Evolutionary conservation across 1,140 invertebrate genomes (phyloP).

Genomic region (Cotesia vestalis): DNA sequence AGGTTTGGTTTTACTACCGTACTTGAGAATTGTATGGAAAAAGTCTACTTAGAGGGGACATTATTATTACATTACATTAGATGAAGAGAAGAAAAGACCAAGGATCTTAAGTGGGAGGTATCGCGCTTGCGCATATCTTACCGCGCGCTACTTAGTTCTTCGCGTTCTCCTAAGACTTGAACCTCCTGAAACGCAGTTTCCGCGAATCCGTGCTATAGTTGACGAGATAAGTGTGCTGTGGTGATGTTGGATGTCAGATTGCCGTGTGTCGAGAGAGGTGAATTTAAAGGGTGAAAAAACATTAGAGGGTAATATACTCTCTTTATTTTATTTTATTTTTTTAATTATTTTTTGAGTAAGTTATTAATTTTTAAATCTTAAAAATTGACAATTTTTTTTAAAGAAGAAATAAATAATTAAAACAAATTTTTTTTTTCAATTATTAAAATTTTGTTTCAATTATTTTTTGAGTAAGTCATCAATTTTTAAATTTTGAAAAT

Average conservation of each 20-base stretch:
- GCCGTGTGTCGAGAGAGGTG: constrained; percentile 3
- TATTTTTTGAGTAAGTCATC: no score
- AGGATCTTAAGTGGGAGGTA: constrained; percentile 31
- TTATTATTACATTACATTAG: neutral
- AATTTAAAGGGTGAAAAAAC: constrained; percentile 18
- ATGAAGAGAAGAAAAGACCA: constrained; percentile 15
- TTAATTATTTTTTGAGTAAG: neutral
- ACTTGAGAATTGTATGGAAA: constrained; percentile 21
- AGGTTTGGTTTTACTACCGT: neutral
- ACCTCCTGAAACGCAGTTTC: constrained; percentile 64
- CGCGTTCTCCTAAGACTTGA: constrained; percentile 46
- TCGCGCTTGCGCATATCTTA: constrained; percentile 39
- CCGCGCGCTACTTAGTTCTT: constrained; percentile 26
- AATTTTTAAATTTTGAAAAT: no score
- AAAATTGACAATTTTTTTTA: no score
- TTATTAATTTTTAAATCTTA: no score
- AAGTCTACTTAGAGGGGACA: constrained; percentile 11
- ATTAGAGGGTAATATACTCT: constrained; percentile 18
- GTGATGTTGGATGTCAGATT: constrained; percentile 41
- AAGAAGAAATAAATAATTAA: no score
- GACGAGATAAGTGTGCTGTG: constrained; percentile 52
- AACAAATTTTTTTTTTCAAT: no score
- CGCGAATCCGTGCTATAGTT: constrained; percentile 54
- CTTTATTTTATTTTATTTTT: neutral
- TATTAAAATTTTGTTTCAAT: no score